Conservation (phyloP, 2,888 invertebrate species). For the Drosophila differens region DNA sequence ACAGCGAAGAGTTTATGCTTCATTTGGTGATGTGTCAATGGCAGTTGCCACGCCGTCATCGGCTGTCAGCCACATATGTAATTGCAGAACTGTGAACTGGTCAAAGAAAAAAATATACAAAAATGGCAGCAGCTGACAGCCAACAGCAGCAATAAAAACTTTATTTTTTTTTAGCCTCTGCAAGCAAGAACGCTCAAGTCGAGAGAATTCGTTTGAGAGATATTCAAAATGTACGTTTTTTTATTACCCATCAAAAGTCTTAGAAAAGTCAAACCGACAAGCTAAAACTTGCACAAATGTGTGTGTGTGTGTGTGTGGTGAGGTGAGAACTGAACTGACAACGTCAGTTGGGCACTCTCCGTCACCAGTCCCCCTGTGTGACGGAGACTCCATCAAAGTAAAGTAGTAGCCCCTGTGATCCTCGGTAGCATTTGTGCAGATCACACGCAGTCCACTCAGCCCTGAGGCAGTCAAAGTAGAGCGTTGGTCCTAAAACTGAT, state of each 20-base stretch:
- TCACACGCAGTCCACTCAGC: neutral
- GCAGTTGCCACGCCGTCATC: neutral
- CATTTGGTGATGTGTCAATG: constrained; percentile 27
- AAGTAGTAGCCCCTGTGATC: too few relatives aligned
- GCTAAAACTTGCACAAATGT: neutral
- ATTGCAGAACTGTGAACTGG: constrained; percentile 26
- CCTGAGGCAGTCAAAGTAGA: neutral
- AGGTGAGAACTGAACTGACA: neutral
- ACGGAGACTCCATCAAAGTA: too few relatives aligned
- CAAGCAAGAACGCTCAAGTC: neutral
- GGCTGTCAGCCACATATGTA: constrained; percentile 38
- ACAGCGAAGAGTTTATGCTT: constrained; percentile 9
- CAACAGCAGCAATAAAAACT: neutral
- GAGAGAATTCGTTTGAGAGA: neutral
- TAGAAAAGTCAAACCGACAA: neutral
- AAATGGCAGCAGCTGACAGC: neutral
- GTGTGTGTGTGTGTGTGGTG: neutral
- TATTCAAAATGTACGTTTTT: neutral
- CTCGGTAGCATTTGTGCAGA: neutral
- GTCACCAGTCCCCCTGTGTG: too few relatives aligned
- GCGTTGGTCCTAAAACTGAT: neutral
- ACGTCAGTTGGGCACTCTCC: neutral
- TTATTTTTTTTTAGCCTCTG: neutral
- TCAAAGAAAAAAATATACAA: constrained; percentile 1
- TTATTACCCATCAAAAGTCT: neutral